Percentiles rank a stretch among this genome's conserved stretches.
These are phyloP conservation scores for Neoseiulus cucumeris DNA, from an alignment of 1,140 invertebrate genomes.

Conservation along the genomic window DNA sequence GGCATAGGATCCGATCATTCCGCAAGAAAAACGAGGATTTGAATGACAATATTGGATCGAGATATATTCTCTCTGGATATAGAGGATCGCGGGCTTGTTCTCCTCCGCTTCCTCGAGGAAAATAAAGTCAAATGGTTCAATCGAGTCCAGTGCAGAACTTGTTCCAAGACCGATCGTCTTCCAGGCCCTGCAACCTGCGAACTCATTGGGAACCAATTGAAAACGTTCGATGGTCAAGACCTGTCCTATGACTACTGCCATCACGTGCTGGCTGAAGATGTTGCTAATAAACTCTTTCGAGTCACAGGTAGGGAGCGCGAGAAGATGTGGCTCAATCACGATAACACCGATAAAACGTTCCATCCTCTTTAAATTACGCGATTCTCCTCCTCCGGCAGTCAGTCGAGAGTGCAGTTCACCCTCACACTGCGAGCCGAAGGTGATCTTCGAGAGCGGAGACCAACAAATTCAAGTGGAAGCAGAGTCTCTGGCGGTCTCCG, in stretches of 20 bases:
- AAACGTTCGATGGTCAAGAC: slow-evolving; percentile 51
- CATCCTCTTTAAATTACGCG: too few species aligned
- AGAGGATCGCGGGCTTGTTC: too few species aligned
- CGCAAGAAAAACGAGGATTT: too few species aligned
- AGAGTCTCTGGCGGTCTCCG: background rate
- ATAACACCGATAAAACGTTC: too few species aligned
- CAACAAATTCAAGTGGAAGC: background rate
- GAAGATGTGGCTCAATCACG: too few species aligned
- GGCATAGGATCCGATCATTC: too few species aligned
- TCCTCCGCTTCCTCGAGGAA: too few species aligned
- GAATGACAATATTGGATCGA: too few species aligned
- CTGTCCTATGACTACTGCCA: slow-evolving; percentile 56
- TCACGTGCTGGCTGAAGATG: slow-evolving; percentile 49
- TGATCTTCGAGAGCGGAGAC: background rate
- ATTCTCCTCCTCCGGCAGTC: background rate
- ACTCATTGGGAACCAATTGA: slow-evolving; percentile 47
- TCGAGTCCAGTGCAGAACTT: too few species aligned
- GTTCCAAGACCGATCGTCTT: too few species aligned
- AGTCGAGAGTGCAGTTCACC: background rate
- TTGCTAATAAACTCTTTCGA: slow-evolving; percentile 19
- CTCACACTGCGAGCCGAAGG: background rate
- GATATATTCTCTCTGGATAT: too few species aligned
- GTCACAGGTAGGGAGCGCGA: slow-evolving; percentile 29
- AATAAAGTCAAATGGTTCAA: too few species aligned
- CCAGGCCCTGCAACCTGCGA: slow-evolving; percentile 36